Conservation (phyloP, 2,888 invertebrate species). For the Tenthredo livida region DNA sequence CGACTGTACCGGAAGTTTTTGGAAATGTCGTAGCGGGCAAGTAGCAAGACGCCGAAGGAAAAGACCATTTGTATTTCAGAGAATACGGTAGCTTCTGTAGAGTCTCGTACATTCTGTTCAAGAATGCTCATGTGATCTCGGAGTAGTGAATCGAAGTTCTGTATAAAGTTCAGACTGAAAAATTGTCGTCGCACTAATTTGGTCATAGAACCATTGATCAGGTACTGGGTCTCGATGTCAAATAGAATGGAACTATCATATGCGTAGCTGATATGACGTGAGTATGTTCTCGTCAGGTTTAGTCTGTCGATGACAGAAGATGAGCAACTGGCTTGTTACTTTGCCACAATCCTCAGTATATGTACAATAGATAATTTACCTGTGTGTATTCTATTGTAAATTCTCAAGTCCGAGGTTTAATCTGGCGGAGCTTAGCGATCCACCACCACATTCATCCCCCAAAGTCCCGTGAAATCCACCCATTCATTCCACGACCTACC, state of each 20-base stretch:
- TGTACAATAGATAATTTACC: constrained; percentile 41
- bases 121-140: not conserved
- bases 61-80: not conserved
- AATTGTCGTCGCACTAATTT: not conserved
- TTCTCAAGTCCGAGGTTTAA: constrained; percentile 55
- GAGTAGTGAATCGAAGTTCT: not conserved
- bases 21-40: not conserved
- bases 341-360: not conserved
- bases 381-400: constrained; percentile 53
- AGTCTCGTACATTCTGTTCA: not conserved
- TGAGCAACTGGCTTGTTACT: constrained; percentile 8
- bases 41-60: not conserved
- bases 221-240: not conserved
- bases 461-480: constrained; percentile 64
- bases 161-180: not conserved
- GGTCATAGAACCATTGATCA: not conserved
- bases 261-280: not conserved
- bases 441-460: constrained; percentile 57
- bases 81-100: not conserved
- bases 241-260: not conserved
- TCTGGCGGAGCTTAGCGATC: constrained; percentile 54
- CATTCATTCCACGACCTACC: constrained; percentile 58
- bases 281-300: not conserved
- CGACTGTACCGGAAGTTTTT: not conserved
- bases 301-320: not conserved